Evolutionary conservation across 2,797 vertebrate genomes (phyloP), one percentile per base, ranked within the genome.

Genomic region (Pitangus sulphuratus): DNA sequence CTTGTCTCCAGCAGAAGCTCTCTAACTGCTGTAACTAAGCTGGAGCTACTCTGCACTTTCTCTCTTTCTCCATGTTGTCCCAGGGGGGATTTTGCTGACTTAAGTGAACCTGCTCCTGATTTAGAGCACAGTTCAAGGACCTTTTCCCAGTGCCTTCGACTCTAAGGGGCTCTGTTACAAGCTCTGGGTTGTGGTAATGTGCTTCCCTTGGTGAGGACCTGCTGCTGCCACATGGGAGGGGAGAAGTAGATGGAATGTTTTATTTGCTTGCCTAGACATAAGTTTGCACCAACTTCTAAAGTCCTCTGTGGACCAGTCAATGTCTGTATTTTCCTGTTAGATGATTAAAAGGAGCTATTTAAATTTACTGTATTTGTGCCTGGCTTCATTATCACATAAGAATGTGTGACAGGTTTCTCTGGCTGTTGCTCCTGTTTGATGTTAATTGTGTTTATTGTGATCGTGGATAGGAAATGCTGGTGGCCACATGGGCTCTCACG

Each of bases 261-360:
- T 87, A 91, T 47, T 90, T 53, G 70, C n/a, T 81, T 77, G 68
- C 74, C 31, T 75, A 83, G 75, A 33, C 89, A 66, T 13, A 64
- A 72, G 88, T 80, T 66, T 85, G 58, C 25, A 61, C 57, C 74
- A 87, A 91, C 62, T 95, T 82, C 66, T 57, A 40, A 91, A 88
- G 44, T 77, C 26, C 75, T 91, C 90, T 80, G 70, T 42, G 70
- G 87, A 66, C 50, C 53, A 75, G 91, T 37, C 56, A 72, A 84
- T 84, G 76, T 81, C 65, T 90, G 35, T 51, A 25, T 93, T 88
- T 94, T 95, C 20, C 39, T 39, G 60, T 84, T 81, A 71, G 70
- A 93, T 91, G 68, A 84, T 16, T 80, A 77, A 93, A 79, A 94
- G 79, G 77, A 76, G 45, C 40, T 69, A 24, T 94, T 92, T 79